Conservation (phyloP, 2,888 invertebrate genomes). For the Ectemnius continuus region DNA sequence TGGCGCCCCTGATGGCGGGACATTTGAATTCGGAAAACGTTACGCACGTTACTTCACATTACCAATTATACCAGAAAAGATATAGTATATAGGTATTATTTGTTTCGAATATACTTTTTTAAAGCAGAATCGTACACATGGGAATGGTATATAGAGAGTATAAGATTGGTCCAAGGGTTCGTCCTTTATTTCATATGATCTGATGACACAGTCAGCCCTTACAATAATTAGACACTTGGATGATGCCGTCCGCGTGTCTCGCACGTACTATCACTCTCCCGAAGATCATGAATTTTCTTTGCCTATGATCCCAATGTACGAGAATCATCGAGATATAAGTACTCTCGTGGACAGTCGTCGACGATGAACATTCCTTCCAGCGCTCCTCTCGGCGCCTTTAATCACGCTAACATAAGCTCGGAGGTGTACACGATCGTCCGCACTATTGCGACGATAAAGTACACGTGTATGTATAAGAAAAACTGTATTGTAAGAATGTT, state of each 20-base stretch:
- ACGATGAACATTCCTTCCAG: slow-evolving; percentile 44
- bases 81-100: too few relatives aligned
- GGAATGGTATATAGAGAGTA: slow-evolving; percentile 48
- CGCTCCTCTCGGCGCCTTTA: slow-evolving; percentile 18
- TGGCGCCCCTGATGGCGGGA: slow-evolving; percentile 2
- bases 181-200: slow-evolving; percentile 51
- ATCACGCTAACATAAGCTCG: slow-evolving; percentile 27
- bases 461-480: too few relatives aligned
- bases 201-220: slow-evolving; percentile 32
- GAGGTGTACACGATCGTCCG: slow-evolving; percentile 12
- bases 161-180: slow-evolving; percentile 57
- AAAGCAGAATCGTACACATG: slow-evolving; percentile 42
- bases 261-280: slow-evolving; percentile 18
- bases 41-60: too few relatives aligned
- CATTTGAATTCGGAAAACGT: too few relatives aligned
- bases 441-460: slow-evolving; percentile 3
- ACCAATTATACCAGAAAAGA: too few relatives aligned
- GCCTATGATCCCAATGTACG: background rate
- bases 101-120: too few relatives aligned
- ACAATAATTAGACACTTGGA: slow-evolving; percentile 16
- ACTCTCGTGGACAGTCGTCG: slow-evolving; percentile 27
- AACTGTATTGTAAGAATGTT: background rate
- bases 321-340: slow-evolving; percentile 20
- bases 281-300: too few relatives aligned
- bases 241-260: background rate